phyloP scores from a whole-genome alignment of 2,888 invertebrate genomes.

The Clepsis dumicolana region DNA sequence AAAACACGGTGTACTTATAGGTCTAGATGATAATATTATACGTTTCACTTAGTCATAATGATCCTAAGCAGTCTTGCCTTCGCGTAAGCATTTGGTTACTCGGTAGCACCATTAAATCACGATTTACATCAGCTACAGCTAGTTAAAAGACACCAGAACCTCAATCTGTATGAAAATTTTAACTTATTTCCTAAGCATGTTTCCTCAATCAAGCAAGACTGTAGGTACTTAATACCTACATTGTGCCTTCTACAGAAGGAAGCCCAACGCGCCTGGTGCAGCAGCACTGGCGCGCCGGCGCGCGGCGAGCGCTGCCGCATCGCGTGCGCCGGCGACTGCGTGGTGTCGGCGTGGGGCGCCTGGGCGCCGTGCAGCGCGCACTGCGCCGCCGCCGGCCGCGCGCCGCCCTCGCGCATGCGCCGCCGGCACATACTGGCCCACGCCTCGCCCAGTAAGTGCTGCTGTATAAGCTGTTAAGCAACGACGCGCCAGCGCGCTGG shows the following conservation, averaged over 20 bases:
- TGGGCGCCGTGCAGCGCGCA: slow-evolving; percentile 84
- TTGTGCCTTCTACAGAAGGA: slow-evolving; percentile 67
- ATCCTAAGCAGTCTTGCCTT: too few relatives aligned
- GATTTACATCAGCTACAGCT: too few relatives aligned
- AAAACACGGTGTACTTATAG: too few relatives aligned
- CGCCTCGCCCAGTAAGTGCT: slow-evolving; percentile 68
- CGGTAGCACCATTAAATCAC: too few relatives aligned
- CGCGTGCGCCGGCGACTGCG: slow-evolving; percentile 90
- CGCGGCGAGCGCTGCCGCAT: slow-evolving; percentile 87
- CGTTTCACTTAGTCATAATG: too few relatives aligned
- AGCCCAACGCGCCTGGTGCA: slow-evolving; percentile 83
- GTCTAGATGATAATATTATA: too few relatives aligned
- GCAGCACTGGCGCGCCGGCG: slow-evolving; percentile 76
- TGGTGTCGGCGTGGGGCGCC: slow-evolving; percentile 87
- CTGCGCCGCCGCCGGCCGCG: slow-evolving; percentile 68
- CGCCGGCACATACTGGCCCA: slow-evolving; percentile 72
- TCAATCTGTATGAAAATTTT: too few relatives aligned
- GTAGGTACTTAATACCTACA: neutral
- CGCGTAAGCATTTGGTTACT: too few relatives aligned
- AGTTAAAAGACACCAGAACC: too few relatives aligned
- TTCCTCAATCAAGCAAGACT: too few relatives aligned
- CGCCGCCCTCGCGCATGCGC: slow-evolving; percentile 64
- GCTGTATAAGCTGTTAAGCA: neutral
- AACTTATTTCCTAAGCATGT: too few relatives aligned
- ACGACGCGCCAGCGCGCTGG: neutral